A percentile compares a stretch with the other conserved stretches of the same genome.
Evolutionary conservation across 2,888 invertebrate species (phyloP).

Genomic region (Frankliniella fusca): DNA sequence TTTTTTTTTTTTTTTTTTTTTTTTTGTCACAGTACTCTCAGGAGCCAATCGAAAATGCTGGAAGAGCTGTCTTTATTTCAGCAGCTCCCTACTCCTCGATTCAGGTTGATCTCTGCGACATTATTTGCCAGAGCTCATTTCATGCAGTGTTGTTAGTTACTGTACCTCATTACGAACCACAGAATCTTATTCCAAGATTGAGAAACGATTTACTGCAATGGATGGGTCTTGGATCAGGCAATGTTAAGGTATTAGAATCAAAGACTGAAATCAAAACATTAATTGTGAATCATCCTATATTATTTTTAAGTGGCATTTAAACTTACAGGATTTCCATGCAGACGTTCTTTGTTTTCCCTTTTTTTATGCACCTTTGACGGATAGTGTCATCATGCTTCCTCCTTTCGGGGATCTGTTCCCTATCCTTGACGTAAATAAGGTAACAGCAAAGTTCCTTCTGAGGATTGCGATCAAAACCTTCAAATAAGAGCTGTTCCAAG

Average conservation of each 20-base stretch:
- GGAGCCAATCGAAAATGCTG: not conserved
- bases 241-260: not conserved
- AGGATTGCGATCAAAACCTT: not conserved
- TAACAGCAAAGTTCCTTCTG: not conserved
- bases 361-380: not conserved
- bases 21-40: not conserved
- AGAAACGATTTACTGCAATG: not conserved
- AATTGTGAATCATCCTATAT: not conserved
- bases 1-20: not conserved
- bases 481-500: not conserved
- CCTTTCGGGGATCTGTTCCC: constrained; percentile 3
- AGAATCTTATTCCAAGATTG: not conserved
- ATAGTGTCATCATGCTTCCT: not conserved
- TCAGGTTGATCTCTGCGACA: not conserved
- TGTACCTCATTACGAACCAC: not conserved
- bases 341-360: not conserved
- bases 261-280: not conserved
- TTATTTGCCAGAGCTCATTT: not conserved
- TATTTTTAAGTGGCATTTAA: not conserved
- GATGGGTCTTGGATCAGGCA: not conserved
- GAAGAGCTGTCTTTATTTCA: not conserved
- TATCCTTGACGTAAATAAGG: not conserved
- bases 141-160: not conserved
- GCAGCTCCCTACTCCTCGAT: not conserved
- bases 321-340: not conserved